Evolutionary conservation across 53 echinoderm and acorn worm species (phyloP).

Genomic region (Crossaster papposus): DNA sequence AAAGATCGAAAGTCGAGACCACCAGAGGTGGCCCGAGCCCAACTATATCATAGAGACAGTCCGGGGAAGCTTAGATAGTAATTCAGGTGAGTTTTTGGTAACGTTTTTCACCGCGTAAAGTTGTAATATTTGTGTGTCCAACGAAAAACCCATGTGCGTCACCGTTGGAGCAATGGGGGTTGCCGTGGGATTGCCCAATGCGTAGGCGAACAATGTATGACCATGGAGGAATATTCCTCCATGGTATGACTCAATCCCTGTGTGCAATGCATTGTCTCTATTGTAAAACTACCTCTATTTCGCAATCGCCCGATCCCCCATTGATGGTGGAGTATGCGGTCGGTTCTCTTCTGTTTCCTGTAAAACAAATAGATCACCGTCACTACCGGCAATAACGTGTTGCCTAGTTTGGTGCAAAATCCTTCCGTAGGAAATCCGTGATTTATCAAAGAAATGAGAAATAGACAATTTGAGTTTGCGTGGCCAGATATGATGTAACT

Average conservation of each 20-base stretch:
- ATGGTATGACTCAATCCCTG: conserved; percentile 56
- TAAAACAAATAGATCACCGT: no score
- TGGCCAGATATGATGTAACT: neutral
- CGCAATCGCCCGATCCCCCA: neutral
- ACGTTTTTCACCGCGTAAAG: neutral
- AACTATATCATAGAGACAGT: conserved; percentile 48
- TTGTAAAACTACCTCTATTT: conserved; percentile 1
- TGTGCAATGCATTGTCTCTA: neutral
- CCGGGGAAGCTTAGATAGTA: conserved; percentile 4
- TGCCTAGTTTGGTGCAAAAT: neutral
- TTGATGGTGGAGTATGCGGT: neutral
- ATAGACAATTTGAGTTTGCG: no score
- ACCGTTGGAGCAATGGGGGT: neutral
- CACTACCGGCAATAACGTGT: neutral
- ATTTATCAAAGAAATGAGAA: neutral
- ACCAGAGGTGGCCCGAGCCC: conserved; percentile 32
- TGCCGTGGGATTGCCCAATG: conserved; percentile 37
- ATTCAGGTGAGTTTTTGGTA: conserved; percentile 38
- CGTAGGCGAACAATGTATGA: conserved; percentile 19
- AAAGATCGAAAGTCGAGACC: conserved; percentile 35
- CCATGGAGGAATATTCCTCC: no score
- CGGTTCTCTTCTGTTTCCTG: no score
- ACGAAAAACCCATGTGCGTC: neutral
- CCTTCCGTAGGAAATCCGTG: neutral
- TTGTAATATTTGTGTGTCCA: neutral